Base-by-base conservation (phyloP, 1,140 invertebrate species). In the Anoplophora glabripennis region DNA sequence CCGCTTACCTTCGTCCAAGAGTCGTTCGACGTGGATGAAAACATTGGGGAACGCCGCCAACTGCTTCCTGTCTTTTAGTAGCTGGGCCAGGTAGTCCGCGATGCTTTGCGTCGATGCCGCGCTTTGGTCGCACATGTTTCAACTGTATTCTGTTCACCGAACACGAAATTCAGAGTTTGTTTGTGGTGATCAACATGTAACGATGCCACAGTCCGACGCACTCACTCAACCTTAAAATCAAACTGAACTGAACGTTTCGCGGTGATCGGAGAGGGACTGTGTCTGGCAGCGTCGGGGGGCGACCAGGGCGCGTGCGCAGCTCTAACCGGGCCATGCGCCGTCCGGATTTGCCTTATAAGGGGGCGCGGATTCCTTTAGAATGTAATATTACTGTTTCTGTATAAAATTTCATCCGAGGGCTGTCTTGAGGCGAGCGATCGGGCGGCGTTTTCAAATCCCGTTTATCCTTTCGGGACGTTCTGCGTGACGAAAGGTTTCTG, bases 51-150 rank as follows among this genome's bases (percentile, higher is more conserved):
- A 98, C 76, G 96, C 96, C 72, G 94, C 93, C 73, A 99, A 86
- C 85, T 99, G 96, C 85, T 99, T 99, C 84, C 97, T 96, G 86
- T 99, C 98, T 87, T 99, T 99, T 75, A 99, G 86, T 81, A 99
- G 89, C 84, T 99, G 97, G 78, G 96, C 95, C 85, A 99, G 86
- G 86, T 99, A 99, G 83, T 99, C 98, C 80, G 96, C 93, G 83
- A 94, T 94, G 82, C 92, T 95, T 80, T 94, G 92, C 78, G 92
- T 93, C 76, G 88, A 93, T 69, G 87, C 84, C 74, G 84, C 83
- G 70, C 78, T 76, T 75, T 79, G 78, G 76, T 84, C 81, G 78
- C 80, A 79, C 80, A 82, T 81, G 76, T 78, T 75, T 54, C 21
- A 5, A 28, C 21, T 28, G 21, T 28, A 28, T 28, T 28, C 21